Percentiles rank a stretch among this genome's conserved stretches.
These are phyloP conservation scores for Anoura caudifer DNA, from an alignment of 2,113 vertebrate genomes.

Conservation along the genomic window DNA sequence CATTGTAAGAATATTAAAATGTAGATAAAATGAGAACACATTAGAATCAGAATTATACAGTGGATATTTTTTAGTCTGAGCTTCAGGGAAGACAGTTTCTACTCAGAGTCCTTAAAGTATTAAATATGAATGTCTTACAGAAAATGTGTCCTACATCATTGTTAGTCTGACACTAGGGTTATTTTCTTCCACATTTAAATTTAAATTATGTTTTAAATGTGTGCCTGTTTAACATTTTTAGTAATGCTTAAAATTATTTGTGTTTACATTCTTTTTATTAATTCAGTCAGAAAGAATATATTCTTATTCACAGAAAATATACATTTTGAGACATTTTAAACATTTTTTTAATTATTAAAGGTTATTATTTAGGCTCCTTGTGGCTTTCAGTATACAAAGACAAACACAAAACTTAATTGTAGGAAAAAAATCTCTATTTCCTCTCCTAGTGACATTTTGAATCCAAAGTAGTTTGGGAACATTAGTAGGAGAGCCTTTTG, in stretches of 20 bases:
- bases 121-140: neutral
- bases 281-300: neutral
- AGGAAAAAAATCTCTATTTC: constrained; percentile 1
- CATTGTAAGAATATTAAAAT: constrained; percentile 44
- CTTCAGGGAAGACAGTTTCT: neutral
- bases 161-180: neutral
- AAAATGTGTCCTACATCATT: neutral
- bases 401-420: neutral
- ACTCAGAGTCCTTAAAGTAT: neutral
- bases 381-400: neutral
- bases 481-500: constrained; percentile 34
- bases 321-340: too few relatives aligned
- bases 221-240: neutral
- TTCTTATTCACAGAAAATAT: neutral
- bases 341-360: neutral
- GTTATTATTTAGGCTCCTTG: neutral
- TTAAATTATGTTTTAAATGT: neutral
- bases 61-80: neutral
- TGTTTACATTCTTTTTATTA: neutral
- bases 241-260: neutral
- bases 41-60: constrained; percentile 1
- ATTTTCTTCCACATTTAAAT: neutral
- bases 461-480: constrained; percentile 43
- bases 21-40: constrained; percentile 51
- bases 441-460: constrained; percentile 46